A percentile compares a stretch with the other conserved stretches of the same genome.
These are phyloP conservation scores for Drosophila maculinotata DNA, from an alignment of 2,888 invertebrate genomes.

Conservation along the genomic window DNA sequence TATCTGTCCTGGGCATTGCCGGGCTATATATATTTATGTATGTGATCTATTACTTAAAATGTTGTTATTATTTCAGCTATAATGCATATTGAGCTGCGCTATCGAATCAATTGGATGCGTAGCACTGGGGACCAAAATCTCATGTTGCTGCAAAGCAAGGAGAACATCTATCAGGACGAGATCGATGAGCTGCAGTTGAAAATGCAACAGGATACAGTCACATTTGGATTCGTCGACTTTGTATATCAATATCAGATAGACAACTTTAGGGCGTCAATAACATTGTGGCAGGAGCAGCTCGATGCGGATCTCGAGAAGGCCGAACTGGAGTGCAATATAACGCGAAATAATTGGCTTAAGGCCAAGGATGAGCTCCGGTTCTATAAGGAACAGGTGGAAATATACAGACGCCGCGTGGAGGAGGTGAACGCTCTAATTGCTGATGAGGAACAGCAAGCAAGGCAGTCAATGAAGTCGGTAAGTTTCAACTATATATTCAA, in stretches of 20 bases:
- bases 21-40: not conserved
- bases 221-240: constrained; percentile 5
- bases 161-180: constrained; percentile 14
- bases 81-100: constrained; percentile 48
- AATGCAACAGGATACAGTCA: not conserved
- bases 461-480: not conserved
- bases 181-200: not conserved
- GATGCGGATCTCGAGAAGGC: constrained; percentile 50
- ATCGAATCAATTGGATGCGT: constrained; percentile 54
- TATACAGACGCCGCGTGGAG: constrained; percentile 29
- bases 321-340: constrained; percentile 36
- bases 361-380: constrained; percentile 43
- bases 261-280: not conserved
- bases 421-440: constrained; percentile 25
- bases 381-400: constrained; percentile 34
- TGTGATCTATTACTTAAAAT: not conserved
- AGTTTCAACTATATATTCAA: not conserved
- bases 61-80: constrained; percentile 14
- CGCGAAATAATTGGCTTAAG: constrained; percentile 17
- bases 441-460: not conserved
- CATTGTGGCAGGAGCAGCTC: constrained; percentile 40
- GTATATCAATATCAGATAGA: constrained; percentile 21
- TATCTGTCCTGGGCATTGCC: no score
- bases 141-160: constrained; percentile 20
- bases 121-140: constrained; percentile 46